These are phyloP conservation scores for Ichneumoninae sp. DNA, from an alignment of 2,888 invertebrate genomes.

Conservation along the genomic window DNA sequence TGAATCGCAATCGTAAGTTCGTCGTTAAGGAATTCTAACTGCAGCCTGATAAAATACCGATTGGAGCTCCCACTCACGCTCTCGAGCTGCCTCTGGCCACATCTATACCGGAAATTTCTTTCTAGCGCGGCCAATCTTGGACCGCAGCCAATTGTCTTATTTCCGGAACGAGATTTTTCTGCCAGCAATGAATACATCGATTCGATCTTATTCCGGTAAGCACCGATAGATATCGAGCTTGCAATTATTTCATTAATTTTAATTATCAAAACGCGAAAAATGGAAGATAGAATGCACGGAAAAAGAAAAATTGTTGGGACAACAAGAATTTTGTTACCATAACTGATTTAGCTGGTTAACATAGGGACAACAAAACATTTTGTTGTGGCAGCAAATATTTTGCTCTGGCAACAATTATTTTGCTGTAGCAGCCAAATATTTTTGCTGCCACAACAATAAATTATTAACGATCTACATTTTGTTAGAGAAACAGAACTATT, in stretches of 20 bases:
- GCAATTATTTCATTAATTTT: neutral
- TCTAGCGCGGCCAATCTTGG: conserved; percentile 43
- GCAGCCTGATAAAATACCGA: conserved; percentile 73
- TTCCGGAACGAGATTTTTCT: conserved; percentile 46
- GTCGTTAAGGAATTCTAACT: conserved; percentile 76
- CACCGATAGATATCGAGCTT: conserved; percentile 62
- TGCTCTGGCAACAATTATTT: no score
- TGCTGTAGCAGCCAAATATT: no score
- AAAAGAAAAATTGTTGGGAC: no score
- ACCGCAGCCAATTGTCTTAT: conserved; percentile 56
- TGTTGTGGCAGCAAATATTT: no score
- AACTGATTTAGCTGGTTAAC: no score
- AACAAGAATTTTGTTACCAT: no score
- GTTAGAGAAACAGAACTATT: no score
- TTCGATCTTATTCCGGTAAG: conserved; percentile 34
- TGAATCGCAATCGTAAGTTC: conserved; percentile 73
- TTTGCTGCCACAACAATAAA: no score
- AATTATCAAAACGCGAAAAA: neutral
- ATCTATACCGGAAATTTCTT: conserved; percentile 55
- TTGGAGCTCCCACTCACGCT: conserved; percentile 55
- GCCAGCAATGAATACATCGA: conserved; percentile 55
- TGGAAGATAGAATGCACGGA: neutral
- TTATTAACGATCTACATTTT: no score
- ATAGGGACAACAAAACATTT: no score
- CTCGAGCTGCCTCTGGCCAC: neutral